These are phyloP conservation scores for Brachionus sp. DNA, from an alignment of 1,140 invertebrate species.

Conservation along the genomic window DNA sequence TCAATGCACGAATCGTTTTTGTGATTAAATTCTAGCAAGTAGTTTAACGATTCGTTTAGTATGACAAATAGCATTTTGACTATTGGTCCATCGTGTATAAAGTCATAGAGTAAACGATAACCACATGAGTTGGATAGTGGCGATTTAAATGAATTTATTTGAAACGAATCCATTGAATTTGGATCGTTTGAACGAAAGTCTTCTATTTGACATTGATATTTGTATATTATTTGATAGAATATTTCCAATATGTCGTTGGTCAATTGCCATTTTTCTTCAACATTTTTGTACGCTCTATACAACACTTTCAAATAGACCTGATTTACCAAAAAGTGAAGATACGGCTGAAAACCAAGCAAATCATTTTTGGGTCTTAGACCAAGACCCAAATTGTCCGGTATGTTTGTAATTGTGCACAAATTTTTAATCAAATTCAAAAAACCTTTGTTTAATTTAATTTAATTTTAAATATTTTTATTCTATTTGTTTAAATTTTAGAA, in stretches of 20 bases:
- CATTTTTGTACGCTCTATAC: conserved; percentile 72
- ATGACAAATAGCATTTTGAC: conserved; percentile 24
- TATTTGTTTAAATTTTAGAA: not conserved
- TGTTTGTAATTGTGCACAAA: conserved; percentile 68
- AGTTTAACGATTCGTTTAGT: conserved; percentile 24
- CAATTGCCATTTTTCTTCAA: conserved; percentile 65
- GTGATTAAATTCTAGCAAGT: conserved; percentile 11
- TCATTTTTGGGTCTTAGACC: conserved; percentile 64
- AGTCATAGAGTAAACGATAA: conserved; percentile 34
- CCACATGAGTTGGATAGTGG: not conserved
- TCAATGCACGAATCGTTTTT: conserved; percentile 66
- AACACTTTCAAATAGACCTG: conserved; percentile 74
- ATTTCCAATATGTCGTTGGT: conserved; percentile 13
- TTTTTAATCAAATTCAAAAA: conserved; percentile 73
- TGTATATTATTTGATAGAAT: conserved; percentile 41
- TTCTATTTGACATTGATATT: not conserved
- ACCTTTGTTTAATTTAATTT: conserved; percentile 55
- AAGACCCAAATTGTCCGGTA: conserved; percentile 74
- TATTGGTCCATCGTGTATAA: conserved; percentile 40
- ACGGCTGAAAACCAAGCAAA: conserved; percentile 80
- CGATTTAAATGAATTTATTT: conserved; percentile 18
- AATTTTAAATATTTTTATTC: not conserved
- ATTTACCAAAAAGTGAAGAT: conserved; percentile 75
- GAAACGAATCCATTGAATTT: not conserved
- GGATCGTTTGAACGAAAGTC: not conserved